phyloP scores from a whole-genome alignment of 2,113 vertebrate species.

The Triplophysa rosa region DNA sequence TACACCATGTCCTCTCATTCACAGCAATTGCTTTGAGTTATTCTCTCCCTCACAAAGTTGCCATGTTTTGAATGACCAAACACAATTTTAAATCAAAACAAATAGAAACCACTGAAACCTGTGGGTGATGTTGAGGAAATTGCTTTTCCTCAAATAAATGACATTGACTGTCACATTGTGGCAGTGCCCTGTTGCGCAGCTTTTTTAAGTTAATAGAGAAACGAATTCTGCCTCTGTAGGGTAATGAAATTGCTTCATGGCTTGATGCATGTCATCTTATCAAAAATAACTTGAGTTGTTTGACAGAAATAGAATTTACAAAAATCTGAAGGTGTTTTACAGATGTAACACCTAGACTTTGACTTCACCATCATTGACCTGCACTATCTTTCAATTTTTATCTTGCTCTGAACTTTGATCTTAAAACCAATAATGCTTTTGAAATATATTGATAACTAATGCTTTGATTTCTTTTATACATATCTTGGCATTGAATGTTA shows the following conservation, averaged over 20 bases:
- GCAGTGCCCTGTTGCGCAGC: not conserved
- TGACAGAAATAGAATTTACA: not conserved
- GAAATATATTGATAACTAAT: too few species aligned
- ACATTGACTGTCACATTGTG: slow-evolving; percentile 11
- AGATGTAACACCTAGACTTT: not conserved
- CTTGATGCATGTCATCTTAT: slow-evolving; percentile 10
- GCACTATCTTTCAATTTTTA: not conserved
- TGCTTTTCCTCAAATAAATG: slow-evolving; percentile 27
- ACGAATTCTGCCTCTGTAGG: not conserved
- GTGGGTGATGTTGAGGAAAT: slow-evolving; percentile 21
- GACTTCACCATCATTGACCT: not conserved
- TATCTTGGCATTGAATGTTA: not conserved
- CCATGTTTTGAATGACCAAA: slow-evolving; percentile 17
- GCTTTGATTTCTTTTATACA: not conserved
- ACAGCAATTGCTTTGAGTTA: not conserved
- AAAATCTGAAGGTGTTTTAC: not conserved
- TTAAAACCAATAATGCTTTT: not conserved
- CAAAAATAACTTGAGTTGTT: not conserved
- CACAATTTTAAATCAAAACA: slow-evolving; percentile 6
- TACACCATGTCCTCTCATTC: not conserved
- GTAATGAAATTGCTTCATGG: not conserved
- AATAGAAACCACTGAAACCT: not conserved
- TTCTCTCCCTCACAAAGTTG: slow-evolving; percentile 1
- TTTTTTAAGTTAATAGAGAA: not conserved
- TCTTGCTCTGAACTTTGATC: not conserved